Conservation (phyloP, 2,888 invertebrate species). For the Melinaea marsaeus region DNA sequence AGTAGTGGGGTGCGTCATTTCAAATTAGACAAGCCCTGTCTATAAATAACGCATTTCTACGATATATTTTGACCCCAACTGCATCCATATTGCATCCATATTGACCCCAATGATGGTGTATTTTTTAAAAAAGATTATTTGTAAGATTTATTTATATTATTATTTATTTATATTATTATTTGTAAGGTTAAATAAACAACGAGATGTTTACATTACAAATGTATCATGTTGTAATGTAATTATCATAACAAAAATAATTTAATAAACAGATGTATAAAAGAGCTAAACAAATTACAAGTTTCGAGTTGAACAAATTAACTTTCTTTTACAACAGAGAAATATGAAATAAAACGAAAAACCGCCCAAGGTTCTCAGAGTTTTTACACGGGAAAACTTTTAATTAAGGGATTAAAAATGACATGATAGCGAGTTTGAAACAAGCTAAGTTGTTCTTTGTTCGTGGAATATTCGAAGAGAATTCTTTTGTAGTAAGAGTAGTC, state of each 20-base stretch:
- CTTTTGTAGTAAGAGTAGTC: slow-evolving; percentile 41
- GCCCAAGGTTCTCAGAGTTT: slow-evolving; percentile 57
- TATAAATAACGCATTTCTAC: too few relatives aligned
- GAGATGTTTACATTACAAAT: too few relatives aligned
- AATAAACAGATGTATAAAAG: slow-evolving; percentile 67
- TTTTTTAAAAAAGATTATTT: too few relatives aligned
- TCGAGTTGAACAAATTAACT: slow-evolving; percentile 75
- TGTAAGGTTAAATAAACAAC: too few relatives aligned
- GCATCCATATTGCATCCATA: too few relatives aligned
- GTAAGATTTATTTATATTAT: too few relatives aligned
- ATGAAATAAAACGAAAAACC: slow-evolving; percentile 75
- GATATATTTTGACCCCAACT: too few relatives aligned
- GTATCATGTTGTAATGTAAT: slow-evolving; percentile 14
- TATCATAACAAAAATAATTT: slow-evolving; percentile 39
- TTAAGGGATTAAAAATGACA: slow-evolving; percentile 78
- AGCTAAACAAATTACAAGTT: slow-evolving; percentile 75
- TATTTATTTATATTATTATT: too few relatives aligned
- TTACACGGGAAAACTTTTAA: slow-evolving; percentile 71
- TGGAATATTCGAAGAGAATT: slow-evolving; percentile 47
- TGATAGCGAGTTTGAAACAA: slow-evolving; percentile 68
- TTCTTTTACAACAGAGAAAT: slow-evolving; percentile 72
- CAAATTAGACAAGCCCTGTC: too few relatives aligned
- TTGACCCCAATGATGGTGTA: too few relatives aligned
- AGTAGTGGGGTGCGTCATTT: too few relatives aligned
- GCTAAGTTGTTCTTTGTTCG: slow-evolving; percentile 65